A percentile compares a stretch with the other conserved stretches of the same genome.
Evolutionary conservation across 1,140 invertebrate genomes (phyloP).

Genomic region (Babylonia areolata): DNA sequence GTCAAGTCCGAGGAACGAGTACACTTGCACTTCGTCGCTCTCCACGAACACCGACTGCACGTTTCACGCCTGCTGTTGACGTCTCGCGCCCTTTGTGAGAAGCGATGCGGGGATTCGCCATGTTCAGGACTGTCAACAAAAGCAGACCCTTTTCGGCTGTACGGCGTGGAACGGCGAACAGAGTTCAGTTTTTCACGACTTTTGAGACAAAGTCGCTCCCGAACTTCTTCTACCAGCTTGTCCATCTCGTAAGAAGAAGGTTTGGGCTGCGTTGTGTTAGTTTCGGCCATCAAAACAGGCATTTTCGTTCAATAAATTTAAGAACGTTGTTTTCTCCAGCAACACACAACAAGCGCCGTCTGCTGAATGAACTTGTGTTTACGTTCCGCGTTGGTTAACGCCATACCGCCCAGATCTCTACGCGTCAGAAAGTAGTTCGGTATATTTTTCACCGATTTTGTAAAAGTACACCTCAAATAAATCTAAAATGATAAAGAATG

Average conservation of each 20-base stretch:
- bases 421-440: conserved; percentile 28
- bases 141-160: conserved; percentile 1
- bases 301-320: conserved; percentile 1
- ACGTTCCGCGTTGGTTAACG: background rate
- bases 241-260: conserved; percentile 39
- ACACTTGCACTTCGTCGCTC: background rate
- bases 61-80: background rate
- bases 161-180: conserved; percentile 34
- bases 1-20: background rate
- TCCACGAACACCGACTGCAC: background rate
- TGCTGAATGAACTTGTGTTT: conserved; percentile 43
- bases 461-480: background rate
- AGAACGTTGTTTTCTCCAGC: conserved; percentile 1
- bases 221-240: conserved; percentile 42
- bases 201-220: conserved; percentile 50
- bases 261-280: conserved; percentile 18
- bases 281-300: conserved; percentile 30
- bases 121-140: conserved; percentile 30
- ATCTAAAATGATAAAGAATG: background rate
- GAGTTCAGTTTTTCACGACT: conserved; percentile 43
- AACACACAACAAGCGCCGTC: conserved; percentile 3
- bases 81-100: background rate
- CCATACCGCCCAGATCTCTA: background rate
- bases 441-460: background rate
- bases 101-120: background rate